Evolutionary conservation across 2,797 vertebrate species (phyloP).

Genomic region (Sebastes taczanowskii): DNA sequence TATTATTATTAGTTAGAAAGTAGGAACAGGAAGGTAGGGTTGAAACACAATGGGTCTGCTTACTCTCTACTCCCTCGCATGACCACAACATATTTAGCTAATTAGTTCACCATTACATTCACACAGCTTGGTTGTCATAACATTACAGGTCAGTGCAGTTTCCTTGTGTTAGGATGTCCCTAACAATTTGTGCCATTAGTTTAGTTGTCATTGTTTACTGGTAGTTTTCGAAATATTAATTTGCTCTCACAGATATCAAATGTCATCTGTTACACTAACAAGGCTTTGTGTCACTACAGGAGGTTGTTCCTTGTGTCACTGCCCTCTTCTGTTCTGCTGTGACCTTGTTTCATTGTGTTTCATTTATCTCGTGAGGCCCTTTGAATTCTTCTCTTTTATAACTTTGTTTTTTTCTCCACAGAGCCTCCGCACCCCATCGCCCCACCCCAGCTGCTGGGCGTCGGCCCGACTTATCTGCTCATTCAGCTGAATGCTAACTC

Average conservation of each 20-base stretch:
- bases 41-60: neutral
- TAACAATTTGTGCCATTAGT: neutral
- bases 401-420: conserved; percentile 62
- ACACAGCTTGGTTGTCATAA: neutral
- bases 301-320: neutral
- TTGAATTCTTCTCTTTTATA: neutral
- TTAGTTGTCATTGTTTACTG: neutral
- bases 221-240: neutral
- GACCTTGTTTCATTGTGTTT: conserved; percentile 26
- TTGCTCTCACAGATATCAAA: neutral
- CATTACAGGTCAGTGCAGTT: neutral
- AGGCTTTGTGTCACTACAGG: neutral
- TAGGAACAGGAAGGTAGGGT: neutral
- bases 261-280: neutral
- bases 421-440: conserved; percentile 97
- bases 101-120: neutral
- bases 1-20: neutral
- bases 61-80: neutral
- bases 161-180: neutral
- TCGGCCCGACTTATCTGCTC: conserved; percentile 95
- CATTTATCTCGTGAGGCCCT: neutral
- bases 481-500: conserved; percentile 99
- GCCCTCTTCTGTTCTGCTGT: neutral
- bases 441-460: conserved; percentile 93
- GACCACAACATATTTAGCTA: neutral